Conservation (phyloP, 2,113 vertebrate species). For the Cyanocitta stelleri region DNA sequence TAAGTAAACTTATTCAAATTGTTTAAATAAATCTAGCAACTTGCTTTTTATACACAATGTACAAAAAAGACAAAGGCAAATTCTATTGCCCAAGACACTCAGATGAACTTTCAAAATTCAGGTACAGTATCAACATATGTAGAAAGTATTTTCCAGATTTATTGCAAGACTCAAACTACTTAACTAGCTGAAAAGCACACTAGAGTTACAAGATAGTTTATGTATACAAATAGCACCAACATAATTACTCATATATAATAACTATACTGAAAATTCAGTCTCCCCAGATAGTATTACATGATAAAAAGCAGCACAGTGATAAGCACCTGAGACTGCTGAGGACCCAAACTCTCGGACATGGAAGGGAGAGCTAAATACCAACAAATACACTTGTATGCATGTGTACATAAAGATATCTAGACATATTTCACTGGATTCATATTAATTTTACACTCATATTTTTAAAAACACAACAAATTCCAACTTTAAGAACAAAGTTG, state of each 20-base stretch:
- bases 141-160: background rate
- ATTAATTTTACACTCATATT: background rate
- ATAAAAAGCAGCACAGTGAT: background rate
- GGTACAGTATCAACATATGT: background rate
- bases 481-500: background rate
- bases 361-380: background rate
- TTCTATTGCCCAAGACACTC: background rate
- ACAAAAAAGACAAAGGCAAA: background rate
- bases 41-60: background rate
- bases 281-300: background rate
- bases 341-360: background rate
- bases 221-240: background rate
- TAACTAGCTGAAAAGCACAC: background rate
- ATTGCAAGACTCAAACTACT: background rate
- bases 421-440: background rate
- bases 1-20: background rate
- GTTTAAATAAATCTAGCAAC: background rate
- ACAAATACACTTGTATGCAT: background rate
- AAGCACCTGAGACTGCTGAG: background rate
- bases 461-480: background rate
- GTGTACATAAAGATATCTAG: background rate
- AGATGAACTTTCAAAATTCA: background rate
- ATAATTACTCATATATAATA: background rate
- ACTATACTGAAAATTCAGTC: background rate
- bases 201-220: background rate